Evolutionary conservation across 2,797 vertebrate genomes (phyloP).

Genomic region (Smutsia temminckii): DNA sequence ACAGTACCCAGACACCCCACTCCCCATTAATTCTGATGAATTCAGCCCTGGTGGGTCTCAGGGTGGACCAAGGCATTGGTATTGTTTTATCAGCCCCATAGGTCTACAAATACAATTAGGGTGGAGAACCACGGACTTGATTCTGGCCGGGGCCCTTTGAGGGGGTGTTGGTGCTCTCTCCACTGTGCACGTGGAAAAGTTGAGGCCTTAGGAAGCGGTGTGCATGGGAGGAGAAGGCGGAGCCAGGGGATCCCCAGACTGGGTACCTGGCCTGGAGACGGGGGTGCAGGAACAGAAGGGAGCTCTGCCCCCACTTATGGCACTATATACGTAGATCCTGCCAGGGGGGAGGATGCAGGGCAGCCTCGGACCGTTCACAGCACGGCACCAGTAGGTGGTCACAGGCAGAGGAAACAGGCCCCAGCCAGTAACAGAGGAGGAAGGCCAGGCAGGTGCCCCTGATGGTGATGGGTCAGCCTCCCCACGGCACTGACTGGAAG

Average conservation of each 20-base stretch:
- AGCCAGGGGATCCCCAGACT: neutral
- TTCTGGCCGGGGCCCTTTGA: neutral
- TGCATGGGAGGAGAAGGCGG: neutral
- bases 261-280: neutral
- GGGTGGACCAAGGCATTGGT: neutral
- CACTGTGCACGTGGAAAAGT: neutral
- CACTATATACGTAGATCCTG: neutral
- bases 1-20: neutral
- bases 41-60: neutral
- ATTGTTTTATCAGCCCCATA: neutral
- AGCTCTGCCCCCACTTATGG: neutral
- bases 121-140: neutral
- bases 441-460: neutral
- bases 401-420: neutral
- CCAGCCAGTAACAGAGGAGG: neutral
- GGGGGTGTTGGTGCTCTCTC: neutral
- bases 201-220: neutral
- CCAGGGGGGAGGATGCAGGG: neutral
- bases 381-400: neutral
- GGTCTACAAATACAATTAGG: neutral
- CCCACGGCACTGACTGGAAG: neutral
- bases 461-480: neutral
- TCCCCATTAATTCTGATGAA: neutral
- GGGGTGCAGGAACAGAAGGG: accelerated
- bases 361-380: neutral